A percentile compares a stretch with the other conserved stretches of the same genome.
phyloP scores from a whole-genome alignment of 2,113 vertebrate species.

The Leptosomus discolor region DNA sequence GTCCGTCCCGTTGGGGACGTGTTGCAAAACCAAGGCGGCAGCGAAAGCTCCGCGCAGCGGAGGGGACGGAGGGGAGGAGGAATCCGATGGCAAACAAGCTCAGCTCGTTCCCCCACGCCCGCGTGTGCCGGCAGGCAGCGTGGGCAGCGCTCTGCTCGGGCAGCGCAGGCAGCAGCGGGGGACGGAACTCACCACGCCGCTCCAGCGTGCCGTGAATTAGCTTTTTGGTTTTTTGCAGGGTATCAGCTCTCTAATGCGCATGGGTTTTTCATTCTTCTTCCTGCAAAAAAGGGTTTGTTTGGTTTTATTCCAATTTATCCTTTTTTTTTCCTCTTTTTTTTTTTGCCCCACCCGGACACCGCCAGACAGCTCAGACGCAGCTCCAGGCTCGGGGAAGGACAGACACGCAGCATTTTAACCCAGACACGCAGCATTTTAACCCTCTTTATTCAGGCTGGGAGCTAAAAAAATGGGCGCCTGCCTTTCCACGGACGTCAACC shows the following conservation, averaged over 20 bases:
- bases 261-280: not conserved
- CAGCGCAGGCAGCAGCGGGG: not conserved
- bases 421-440: too few species aligned
- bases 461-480: not conserved
- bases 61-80: not conserved
- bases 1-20: not conserved
- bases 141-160: not conserved
- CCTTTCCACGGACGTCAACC: not conserved
- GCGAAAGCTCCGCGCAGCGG: not conserved
- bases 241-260: not conserved
- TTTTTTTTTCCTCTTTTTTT: too few species aligned
- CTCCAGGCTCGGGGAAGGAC: not conserved
- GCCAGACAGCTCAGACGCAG: not conserved
- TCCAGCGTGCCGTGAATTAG: accelerated
- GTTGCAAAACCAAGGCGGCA: conserved; percentile 35
- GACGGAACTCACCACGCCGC: not conserved
- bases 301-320: not conserved
- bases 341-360: accelerated
- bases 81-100: not conserved
- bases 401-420: not conserved
- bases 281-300: not conserved
- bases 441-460: not conserved
- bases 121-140: not conserved
- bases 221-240: not conserved
- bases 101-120: not conserved